Evolutionary conservation across 1,140 invertebrate species (phyloP).

Genomic region (Drusus annulatus): DNA sequence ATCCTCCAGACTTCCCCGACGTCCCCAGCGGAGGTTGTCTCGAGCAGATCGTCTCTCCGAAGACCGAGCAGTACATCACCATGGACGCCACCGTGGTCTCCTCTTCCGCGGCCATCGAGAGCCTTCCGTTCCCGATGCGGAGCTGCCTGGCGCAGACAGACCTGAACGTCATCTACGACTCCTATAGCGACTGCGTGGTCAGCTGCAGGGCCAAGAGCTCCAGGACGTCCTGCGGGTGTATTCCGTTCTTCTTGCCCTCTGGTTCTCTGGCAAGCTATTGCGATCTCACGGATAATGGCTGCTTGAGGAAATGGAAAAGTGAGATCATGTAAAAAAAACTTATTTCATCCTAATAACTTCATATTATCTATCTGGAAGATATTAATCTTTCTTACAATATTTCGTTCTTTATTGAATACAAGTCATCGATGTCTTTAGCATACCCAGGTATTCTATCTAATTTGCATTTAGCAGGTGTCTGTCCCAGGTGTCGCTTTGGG

Average conservation of each 20-base stretch:
- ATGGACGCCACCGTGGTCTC: slow-evolving; percentile 66
- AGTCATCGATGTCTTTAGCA: too few species aligned
- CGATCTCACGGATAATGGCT: slow-evolving; percentile 65
- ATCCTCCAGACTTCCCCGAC: slow-evolving; percentile 69
- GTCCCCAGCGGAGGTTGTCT: slow-evolving; percentile 67
- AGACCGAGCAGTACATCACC: slow-evolving; percentile 58
- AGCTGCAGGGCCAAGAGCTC: slow-evolving; percentile 71
- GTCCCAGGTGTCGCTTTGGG: too few species aligned
- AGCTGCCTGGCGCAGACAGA: slow-evolving; percentile 69
- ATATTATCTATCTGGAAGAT: too few species aligned
- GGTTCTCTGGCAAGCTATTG: slow-evolving; percentile 66
- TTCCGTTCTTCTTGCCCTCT: slow-evolving; percentile 71
- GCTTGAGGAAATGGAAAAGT: slow-evolving; percentile 61
- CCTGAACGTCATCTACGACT: slow-evolving; percentile 60
- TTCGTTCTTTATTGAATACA: too few species aligned
- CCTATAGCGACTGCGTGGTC: slow-evolving; percentile 71
- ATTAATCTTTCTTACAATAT: too few species aligned
- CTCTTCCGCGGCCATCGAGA: slow-evolving; percentile 66
- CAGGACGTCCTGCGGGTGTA: slow-evolving; percentile 70
- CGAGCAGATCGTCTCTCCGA: slow-evolving; percentile 65
- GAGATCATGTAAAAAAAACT: too few species aligned
- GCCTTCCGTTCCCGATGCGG: slow-evolving; percentile 62
- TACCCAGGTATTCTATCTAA: too few species aligned
- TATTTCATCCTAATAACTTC: too few species aligned
- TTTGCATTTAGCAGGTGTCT: too few species aligned